Evolutionary conservation across 1,140 invertebrate species (phyloP), one percentile per base, ranked within the genome.

Genomic region (Amphibalanus amphitrite): DNA sequence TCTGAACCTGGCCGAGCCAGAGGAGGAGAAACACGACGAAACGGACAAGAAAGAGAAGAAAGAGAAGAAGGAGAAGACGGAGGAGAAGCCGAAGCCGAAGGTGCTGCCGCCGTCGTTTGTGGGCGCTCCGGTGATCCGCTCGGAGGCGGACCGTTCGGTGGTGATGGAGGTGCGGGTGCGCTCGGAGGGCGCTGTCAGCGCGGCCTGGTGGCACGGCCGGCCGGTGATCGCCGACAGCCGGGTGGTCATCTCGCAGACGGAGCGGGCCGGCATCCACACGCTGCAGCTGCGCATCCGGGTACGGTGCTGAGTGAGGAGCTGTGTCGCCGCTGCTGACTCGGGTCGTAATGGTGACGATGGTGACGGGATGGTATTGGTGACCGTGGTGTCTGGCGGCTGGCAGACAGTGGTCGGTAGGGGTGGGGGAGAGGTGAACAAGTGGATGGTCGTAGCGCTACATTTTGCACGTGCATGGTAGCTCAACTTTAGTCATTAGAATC

Each of bases 111-210:
- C 47, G 47, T 13, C 20, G 47, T 59, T 59, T 20, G 47, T 59
- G 10, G 91, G 89, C 77, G 92, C 92, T 64, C 92, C 88, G 81
- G 87, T 93, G 68, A 88, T 93, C 75, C 90, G 90, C 78, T 90
- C 93, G 76, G 85, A 92, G 69, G 92, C 92, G 79, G 92, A 13
- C 13, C 47, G 88, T 78, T 92, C 90, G 71, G 89, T 95, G 72
- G 86, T 94, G 71, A 90, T 95, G 76, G 92, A 95, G 81, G 93
- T 90, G 80, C 87, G 86, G 78, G 92, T 95, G 33, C 84, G 89
- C 76, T 92, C 90, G 74, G 90, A 91, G 80, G 1, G 6, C 6
- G 23, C 47, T 20, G 47, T 59, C 47, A 59, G 13, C 47, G 47
- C 17, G 10, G 3, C 47, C 47, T 59, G 47, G 47, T 59, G 47